Conservation (phyloP, 2,888 invertebrate genomes). For the Oeneis ivallda region DNA sequence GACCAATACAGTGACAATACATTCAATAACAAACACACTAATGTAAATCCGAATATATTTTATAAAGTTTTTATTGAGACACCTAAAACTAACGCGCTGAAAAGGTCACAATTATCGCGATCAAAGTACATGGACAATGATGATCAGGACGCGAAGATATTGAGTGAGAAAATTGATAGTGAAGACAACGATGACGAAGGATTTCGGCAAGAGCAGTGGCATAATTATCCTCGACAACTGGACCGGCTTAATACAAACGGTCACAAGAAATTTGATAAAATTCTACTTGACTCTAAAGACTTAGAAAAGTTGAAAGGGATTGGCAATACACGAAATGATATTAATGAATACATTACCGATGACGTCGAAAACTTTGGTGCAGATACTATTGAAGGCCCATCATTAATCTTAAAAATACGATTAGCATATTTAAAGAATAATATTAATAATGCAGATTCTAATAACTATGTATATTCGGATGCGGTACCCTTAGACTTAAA, state of each 20-base stretch:
- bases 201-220: conserved; percentile 71
- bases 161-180: conserved; percentile 44
- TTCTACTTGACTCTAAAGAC: conserved; percentile 31
- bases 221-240: conserved; percentile 69
- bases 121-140: conserved; percentile 41
- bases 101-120: conserved; percentile 48
- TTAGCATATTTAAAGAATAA: conserved; percentile 59
- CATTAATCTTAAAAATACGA: conserved; percentile 66
- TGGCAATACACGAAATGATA: conserved; percentile 44
- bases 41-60: conserved; percentile 56
- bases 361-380: conserved; percentile 46
- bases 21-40: conserved; percentile 56
- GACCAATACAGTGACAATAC: conserved; percentile 67
- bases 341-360: conserved; percentile 42
- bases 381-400: conserved; percentile 56
- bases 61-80: conserved; percentile 51
- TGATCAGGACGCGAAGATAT: conserved; percentile 50
- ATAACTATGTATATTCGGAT: conserved; percentile 42
- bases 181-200: conserved; percentile 50
- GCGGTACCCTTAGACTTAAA: conserved; percentile 35
- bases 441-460: conserved; percentile 45
- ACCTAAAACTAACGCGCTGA: conserved; percentile 43
- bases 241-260: conserved; percentile 59
- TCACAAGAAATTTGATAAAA: conserved; percentile 31
- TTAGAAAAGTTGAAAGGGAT: conserved; percentile 24